Percentiles rank a stretch among this genome's conserved stretches.
Evolutionary conservation across 2,113 vertebrate genomes (phyloP).

Genomic region (Sapajus apella): DNA sequence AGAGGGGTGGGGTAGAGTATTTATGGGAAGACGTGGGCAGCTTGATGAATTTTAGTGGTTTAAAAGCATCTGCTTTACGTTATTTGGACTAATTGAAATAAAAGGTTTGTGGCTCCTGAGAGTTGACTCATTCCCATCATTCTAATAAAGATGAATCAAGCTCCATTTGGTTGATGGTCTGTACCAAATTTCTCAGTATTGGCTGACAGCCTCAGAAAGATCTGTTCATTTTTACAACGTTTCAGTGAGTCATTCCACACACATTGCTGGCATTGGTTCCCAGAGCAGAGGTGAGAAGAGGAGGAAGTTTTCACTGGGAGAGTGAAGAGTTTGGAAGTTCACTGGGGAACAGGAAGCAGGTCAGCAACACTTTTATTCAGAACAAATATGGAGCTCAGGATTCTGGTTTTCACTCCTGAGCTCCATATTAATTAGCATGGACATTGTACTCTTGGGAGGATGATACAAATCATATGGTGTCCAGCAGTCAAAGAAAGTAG

Average conservation of each 20-base stretch:
- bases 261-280: neutral
- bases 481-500: neutral
- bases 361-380: neutral
- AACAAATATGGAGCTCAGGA: neutral
- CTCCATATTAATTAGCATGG: neutral
- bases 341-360: neutral
- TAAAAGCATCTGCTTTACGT: conserved; percentile 65
- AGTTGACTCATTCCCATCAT: conserved; percentile 46
- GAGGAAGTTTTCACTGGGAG: neutral
- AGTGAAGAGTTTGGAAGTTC: neutral
- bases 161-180: conserved; percentile 51
- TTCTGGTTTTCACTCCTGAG: neutral
- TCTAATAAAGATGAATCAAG: conserved; percentile 42
- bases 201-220: conserved; percentile 57
- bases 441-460: neutral
- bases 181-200: conserved; percentile 49
- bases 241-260: conserved; percentile 65
- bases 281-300: neutral
- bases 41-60: conserved; percentile 55
- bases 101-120: conserved; percentile 19
- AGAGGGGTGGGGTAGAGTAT: neutral
- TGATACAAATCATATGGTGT: neutral
- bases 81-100: conserved; percentile 71
- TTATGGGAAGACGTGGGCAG: conserved; percentile 53
- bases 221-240: conserved; percentile 29